Conservation (phyloP, 2,888 invertebrate species). For the Margaritifera margaritifera region DNA sequence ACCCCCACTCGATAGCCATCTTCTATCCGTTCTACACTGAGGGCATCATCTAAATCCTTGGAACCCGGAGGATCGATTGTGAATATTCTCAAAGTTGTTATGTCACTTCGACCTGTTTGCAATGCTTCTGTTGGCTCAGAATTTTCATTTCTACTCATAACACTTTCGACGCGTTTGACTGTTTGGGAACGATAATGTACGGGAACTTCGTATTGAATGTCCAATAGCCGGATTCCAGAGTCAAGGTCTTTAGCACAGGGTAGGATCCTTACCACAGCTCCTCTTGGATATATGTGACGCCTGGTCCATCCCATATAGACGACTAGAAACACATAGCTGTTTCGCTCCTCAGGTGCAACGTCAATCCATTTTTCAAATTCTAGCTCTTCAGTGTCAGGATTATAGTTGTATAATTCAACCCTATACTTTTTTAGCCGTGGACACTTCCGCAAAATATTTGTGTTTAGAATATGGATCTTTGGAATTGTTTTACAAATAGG, state of each 20-base stretch:
- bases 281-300: constrained; percentile 39
- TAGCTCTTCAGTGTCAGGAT: constrained; percentile 15
- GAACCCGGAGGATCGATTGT: constrained; percentile 44
- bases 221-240: constrained; percentile 20
- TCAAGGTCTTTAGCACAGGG: constrained; percentile 19
- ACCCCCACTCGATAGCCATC: constrained; percentile 33
- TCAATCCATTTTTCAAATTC: constrained; percentile 19
- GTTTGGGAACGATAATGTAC: constrained; percentile 11
- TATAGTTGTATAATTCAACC: constrained; percentile 28
- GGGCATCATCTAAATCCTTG: constrained; percentile 44
- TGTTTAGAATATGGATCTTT: constrained; percentile 33
- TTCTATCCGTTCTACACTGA: constrained; percentile 22
- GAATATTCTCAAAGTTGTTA: constrained; percentile 28
- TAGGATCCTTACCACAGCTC: constrained; percentile 37
- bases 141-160: not conserved
- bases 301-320: constrained; percentile 36
- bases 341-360: constrained; percentile 27
- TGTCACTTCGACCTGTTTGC: constrained; percentile 18
- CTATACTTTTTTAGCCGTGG: constrained; percentile 6
- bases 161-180: constrained; percentile 10
- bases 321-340: constrained; percentile 40
- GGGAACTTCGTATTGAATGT: constrained; percentile 27
- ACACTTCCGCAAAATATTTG: constrained; percentile 6
- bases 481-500: constrained; percentile 51
- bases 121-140: not conserved